phyloP scores from a whole-genome alignment of 2,797 vertebrate genomes.

The Danio albolineatus region DNA sequence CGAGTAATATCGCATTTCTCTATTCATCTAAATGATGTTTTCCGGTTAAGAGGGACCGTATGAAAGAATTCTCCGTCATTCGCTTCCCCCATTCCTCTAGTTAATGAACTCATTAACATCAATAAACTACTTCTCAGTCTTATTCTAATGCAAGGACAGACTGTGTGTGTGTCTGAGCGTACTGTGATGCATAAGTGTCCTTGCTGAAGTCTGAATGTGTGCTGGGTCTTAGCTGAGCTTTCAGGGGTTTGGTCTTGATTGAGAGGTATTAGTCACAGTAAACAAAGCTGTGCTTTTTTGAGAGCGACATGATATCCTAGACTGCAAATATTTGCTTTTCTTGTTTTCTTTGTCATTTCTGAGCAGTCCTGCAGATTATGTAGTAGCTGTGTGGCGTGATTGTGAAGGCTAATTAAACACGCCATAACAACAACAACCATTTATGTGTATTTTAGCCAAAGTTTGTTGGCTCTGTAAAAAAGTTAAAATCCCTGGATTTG shows the following conservation, averaged over 20 bases:
- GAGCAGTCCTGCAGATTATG: not conserved
- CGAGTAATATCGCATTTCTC: constrained; percentile 32
- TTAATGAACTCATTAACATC: constrained; percentile 58
- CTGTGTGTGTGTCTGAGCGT: constrained; percentile 43
- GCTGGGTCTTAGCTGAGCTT: constrained; percentile 36
- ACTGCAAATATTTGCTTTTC: not conserved
- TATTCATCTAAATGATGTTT: constrained; percentile 48
- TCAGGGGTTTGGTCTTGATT: constrained; percentile 20
- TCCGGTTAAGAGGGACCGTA: constrained; percentile 54
- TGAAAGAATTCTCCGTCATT: constrained; percentile 35
- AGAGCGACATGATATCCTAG: not conserved
- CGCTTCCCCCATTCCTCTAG: constrained; percentile 30
- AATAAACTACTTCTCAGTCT: constrained; percentile 54
- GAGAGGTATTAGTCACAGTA: constrained; percentile 27
- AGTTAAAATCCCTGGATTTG: too few species aligned
- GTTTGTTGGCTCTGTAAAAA: not conserved
- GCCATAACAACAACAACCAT: not conserved
- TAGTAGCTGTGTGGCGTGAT: not conserved
- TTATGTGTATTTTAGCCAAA: not conserved
- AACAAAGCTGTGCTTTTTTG: constrained; percentile 26
- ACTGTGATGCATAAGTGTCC: constrained; percentile 45
- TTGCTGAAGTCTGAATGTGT: not conserved
- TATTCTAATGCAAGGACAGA: constrained; percentile 52
- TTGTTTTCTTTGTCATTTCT: not conserved
- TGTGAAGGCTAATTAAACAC: not conserved